phyloP scores from a whole-genome alignment of 37 sponge, comb jelly and placozoan species.

The Hormiphora californensis region DNA sequence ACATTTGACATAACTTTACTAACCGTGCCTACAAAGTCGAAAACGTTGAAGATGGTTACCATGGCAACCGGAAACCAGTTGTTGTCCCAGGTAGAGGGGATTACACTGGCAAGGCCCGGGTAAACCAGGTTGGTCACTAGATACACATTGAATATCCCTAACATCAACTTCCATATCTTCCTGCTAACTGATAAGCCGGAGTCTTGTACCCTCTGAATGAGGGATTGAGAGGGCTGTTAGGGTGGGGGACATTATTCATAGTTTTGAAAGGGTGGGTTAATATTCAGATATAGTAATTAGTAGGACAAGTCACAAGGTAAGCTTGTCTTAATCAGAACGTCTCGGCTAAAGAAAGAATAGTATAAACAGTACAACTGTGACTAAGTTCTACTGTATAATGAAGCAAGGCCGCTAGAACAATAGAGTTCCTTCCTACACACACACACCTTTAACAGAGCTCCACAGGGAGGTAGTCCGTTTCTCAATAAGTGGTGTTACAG shows the following conservation, averaged over 20 bases:
- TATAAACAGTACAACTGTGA: too few relatives aligned
- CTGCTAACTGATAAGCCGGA: slow-evolving; percentile 16
- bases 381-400: too few relatives aligned
- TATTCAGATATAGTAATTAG: too few relatives aligned
- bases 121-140: slow-evolving; percentile 72
- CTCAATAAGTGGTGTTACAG: not conserved
- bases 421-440: too few relatives aligned
- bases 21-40: slow-evolving; percentile 60
- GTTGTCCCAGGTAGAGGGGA: slow-evolving; percentile 59
- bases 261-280: too few relatives aligned
- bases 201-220: slow-evolving; percentile 35
- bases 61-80: slow-evolving; percentile 69
- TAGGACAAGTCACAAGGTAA: too few relatives aligned
- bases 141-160: slow-evolving; percentile 58
- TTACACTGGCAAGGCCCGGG: slow-evolving; percentile 69
- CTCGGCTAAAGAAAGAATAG: too few relatives aligned
- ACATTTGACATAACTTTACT: not conserved
- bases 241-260: not conserved
- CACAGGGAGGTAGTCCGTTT: not conserved
- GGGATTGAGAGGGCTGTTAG: not conserved
- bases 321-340: too few relatives aligned
- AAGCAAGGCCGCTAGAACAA: too few relatives aligned
- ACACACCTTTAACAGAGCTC: not conserved
- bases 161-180: slow-evolving; percentile 64
- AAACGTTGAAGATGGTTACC: slow-evolving; percentile 61